These are phyloP conservation scores for Psittacula cyanocephala DNA, from an alignment of 2,113 vertebrate species.

Conservation along the genomic window DNA sequence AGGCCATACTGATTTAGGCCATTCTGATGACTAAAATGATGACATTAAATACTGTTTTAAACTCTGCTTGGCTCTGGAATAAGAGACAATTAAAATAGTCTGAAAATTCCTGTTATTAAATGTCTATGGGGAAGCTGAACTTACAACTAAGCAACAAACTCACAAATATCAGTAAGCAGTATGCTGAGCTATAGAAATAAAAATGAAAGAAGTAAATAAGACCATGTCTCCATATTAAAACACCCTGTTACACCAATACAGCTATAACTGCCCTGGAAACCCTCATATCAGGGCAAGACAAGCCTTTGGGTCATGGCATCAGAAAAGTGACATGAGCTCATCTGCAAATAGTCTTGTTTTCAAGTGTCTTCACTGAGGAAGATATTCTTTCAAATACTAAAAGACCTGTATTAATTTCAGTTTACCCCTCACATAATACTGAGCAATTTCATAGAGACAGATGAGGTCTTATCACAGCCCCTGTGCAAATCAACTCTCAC, in stretches of 20 bases:
- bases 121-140: neutral
- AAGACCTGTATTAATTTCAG: neutral
- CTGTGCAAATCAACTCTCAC: neutral
- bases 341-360: neutral
- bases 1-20: too few relatives aligned
- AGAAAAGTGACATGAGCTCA: neutral
- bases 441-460: neutral
- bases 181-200: neutral
- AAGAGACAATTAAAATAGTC: slow-evolving; percentile 1
- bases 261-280: neutral
- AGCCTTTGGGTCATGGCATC: neutral
- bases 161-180: neutral
- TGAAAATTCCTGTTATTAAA: slow-evolving; percentile 2
- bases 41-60: neutral
- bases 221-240: neutral
- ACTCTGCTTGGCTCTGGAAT: slow-evolving; percentile 2
- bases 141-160: neutral
- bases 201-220: neutral
- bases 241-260: neutral
- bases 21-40: slow-evolving; percentile 19
- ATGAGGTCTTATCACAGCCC: neutral
- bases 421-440: neutral
- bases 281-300: neutral
- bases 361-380: neutral
- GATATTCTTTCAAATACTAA: neutral